These are phyloP conservation scores for Protonemura montana DNA, from an alignment of 2,888 invertebrate genomes.

Conservation along the genomic window DNA sequence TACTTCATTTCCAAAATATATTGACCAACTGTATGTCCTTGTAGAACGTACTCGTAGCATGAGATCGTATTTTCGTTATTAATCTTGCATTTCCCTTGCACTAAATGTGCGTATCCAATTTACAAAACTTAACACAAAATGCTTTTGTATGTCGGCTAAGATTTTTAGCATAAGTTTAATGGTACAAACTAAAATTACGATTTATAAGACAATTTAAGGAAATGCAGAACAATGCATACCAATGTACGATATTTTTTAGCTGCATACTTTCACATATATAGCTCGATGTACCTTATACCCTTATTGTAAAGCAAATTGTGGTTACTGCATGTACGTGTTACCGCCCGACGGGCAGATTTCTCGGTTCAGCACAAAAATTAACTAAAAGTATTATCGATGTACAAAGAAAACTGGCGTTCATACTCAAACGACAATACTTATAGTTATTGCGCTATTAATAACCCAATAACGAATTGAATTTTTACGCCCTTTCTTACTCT, in stretches of 20 bases:
- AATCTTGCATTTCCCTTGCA: not conserved
- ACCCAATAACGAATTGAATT: not conserved
- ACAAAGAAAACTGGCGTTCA: not conserved
- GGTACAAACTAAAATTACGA: not conserved
- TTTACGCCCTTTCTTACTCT: not conserved
- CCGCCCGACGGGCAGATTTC: not conserved
- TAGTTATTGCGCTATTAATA: too few relatives aligned
- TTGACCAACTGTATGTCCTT: not conserved
- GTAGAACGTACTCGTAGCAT: not conserved
- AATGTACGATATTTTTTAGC: too few relatives aligned
- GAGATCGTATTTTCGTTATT: not conserved
- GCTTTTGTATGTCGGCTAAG: not conserved
- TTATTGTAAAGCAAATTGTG: too few relatives aligned
- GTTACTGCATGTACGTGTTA: not conserved
- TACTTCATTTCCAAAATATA: constrained; percentile 9
- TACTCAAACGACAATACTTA: not conserved
- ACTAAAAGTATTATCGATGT: not conserved
- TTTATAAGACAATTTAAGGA: not conserved
- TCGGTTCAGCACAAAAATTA: not conserved
- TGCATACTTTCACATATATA: too few relatives aligned
- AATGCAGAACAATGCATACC: not conserved
- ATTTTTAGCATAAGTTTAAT: not conserved
- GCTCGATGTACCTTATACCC: too few relatives aligned
- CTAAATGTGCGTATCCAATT: not conserved
- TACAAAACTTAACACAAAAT: not conserved